Percentiles rank a stretch among this genome's conserved stretches.
phyloP scores from a whole-genome alignment of 2,797 vertebrate species.

The Neostethus bicornis region DNA sequence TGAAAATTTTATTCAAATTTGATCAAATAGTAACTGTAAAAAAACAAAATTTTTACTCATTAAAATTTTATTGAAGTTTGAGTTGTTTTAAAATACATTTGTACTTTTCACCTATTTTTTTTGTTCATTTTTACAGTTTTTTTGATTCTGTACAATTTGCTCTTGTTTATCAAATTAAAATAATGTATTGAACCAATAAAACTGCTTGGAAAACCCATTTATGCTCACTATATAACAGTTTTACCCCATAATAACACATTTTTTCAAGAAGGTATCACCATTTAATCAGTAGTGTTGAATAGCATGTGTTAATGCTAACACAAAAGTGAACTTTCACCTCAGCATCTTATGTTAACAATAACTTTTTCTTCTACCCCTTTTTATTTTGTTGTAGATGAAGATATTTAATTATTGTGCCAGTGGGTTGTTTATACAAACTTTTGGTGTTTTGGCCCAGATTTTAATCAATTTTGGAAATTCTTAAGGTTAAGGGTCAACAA shows the following conservation, averaged over 20 bases:
- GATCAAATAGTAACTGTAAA: no score
- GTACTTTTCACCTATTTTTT: no score
- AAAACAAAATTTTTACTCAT: no score
- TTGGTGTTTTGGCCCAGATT: constrained; percentile 40
- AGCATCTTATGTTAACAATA: neutral
- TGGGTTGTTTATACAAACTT: constrained; percentile 35
- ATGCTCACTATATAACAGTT: constrained; percentile 1
- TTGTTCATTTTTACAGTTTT: no score
- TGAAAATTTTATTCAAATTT: no score
- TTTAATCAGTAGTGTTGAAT: constrained; percentile 6
- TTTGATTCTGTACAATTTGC: no score
- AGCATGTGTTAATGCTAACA: constrained; percentile 2
- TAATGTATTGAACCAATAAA: neutral
- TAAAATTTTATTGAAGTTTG: no score
- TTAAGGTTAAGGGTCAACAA: constrained; percentile 69
- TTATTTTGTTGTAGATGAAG: constrained; percentile 11
- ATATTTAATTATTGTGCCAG: constrained; percentile 21
- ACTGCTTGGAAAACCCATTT: neutral
- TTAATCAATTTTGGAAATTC: constrained; percentile 59
- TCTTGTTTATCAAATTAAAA: no score
- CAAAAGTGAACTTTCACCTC: constrained; percentile 13
- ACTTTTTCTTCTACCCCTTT: constrained; percentile 1
- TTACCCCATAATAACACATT: neutral
- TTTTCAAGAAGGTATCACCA: neutral
- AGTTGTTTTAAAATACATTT: no score